Evolutionary conservation across 2,113 vertebrate genomes (phyloP).

Genomic region (Noctilio leporinus): DNA sequence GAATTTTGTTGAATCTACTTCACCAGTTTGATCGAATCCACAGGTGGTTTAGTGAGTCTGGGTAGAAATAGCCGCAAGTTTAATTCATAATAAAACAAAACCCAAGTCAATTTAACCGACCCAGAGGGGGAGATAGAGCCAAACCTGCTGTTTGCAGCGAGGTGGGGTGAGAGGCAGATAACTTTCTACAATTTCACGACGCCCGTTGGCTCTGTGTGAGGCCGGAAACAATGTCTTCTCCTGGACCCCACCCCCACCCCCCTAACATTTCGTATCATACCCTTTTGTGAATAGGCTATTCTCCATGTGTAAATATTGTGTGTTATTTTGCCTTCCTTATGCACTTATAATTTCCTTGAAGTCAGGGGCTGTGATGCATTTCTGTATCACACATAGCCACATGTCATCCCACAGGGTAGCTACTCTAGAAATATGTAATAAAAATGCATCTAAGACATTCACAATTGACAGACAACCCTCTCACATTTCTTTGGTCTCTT

Average conservation of each 20-base stretch:
- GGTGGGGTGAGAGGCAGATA: fast-evolving
- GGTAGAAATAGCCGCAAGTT: background rate
- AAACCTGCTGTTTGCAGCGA: background rate
- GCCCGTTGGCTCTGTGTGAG: no score
- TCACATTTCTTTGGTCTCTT: background rate
- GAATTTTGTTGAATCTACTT: background rate
- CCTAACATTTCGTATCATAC: background rate
- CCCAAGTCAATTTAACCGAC: background rate
- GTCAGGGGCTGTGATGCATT: background rate
- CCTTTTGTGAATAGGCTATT: background rate
- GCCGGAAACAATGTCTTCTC: background rate
- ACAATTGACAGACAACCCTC: background rate
- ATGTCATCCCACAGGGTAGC: background rate
- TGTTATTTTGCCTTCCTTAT: background rate
- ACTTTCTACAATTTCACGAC: fast-evolving
- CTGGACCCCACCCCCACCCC: no score
- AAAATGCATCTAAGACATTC: background rate
- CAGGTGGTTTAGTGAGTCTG: background rate
- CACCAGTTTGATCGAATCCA: background rate
- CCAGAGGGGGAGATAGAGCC: background rate
- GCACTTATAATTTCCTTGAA: background rate
- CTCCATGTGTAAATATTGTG: background rate
- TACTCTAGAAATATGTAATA: background rate
- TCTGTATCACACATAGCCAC: background rate
- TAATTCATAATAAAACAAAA: background rate